Conservation (phyloP, 2,888 invertebrate genomes). For the Ramazzottius varieornatus region DNA sequence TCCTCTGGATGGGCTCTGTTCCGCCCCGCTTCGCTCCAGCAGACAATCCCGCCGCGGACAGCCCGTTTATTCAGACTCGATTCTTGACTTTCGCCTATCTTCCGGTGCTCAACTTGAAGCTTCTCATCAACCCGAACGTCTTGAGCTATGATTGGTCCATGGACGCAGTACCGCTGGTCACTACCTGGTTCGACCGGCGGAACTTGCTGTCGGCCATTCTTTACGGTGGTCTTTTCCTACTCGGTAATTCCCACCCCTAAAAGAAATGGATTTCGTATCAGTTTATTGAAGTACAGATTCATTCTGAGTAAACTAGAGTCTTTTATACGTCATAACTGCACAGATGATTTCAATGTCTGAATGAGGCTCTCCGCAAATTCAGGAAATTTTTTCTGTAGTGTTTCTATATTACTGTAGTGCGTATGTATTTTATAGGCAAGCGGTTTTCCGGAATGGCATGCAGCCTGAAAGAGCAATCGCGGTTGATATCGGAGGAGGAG, state of each 20-base stretch:
- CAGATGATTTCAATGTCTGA: too few species aligned
- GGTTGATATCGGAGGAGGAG: too few species aligned
- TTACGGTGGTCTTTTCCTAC: conserved; percentile 29
- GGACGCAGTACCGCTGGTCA: conserved; percentile 72
- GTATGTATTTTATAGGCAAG: too few species aligned
- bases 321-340: too few species aligned
- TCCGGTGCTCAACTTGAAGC: conserved; percentile 62
- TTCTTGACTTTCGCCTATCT: conserved; percentile 68
- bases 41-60: conserved; percentile 82
- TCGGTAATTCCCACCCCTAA: conserved; percentile 9
- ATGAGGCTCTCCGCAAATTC: too few species aligned
- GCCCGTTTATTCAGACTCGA: conserved; percentile 47
- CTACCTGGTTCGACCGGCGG: conserved; percentile 44
- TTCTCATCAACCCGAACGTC: conserved; percentile 56
- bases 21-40: conserved; percentile 40
- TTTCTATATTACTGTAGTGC: too few species aligned
- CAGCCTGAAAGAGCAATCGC: too few species aligned
- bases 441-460: too few species aligned
- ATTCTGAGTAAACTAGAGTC: too few species aligned
- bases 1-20: conserved; percentile 21
- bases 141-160: conserved; percentile 97
- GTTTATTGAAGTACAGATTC: too few species aligned
- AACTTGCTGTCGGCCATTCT: conserved; percentile 36
- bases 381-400: too few species aligned
- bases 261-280: conserved; percentile 7